Conservation (phyloP, 2,113 vertebrate genomes). For the Nestor notabilis region DNA sequence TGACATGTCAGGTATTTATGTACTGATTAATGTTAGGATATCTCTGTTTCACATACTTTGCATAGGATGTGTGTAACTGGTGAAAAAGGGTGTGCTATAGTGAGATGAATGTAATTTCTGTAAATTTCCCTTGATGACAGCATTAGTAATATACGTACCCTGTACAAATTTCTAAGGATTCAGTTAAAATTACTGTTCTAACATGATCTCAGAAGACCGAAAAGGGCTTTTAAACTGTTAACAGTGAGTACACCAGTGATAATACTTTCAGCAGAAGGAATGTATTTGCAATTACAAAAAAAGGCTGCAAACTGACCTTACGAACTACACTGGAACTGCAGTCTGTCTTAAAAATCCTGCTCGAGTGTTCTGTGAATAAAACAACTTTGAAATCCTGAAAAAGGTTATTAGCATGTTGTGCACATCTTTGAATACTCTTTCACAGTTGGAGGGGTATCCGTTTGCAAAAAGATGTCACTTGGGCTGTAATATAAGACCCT, state of each 20-base stretch:
- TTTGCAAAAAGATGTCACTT: constrained; percentile 12
- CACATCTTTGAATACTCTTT: not conserved
- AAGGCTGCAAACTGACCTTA: not conserved
- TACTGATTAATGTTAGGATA: not conserved
- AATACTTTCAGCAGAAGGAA: not conserved
- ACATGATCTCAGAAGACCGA: not conserved
- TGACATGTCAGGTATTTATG: not conserved
- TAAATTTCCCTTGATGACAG: not conserved
- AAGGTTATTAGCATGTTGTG: not conserved
- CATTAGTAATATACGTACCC: not conserved
- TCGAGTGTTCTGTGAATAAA: not conserved
- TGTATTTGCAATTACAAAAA: not conserved
- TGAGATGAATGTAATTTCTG: fast-evolving
- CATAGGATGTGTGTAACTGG: not conserved
- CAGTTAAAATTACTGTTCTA: not conserved
- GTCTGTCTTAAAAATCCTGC: not conserved
- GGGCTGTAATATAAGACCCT: not conserved
- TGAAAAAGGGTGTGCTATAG: not conserved
- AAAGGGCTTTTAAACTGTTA: not conserved
- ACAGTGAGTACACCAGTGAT: too few species aligned
- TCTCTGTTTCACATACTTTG: not conserved
- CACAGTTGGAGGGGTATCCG: not conserved
- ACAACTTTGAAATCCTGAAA: not conserved
- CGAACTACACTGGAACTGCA: not conserved
- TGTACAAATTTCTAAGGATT: not conserved